Percentiles rank a stretch among this genome's conserved stretches.
phyloP scores from a whole-genome alignment of 2,113 vertebrate genomes.

The Colossoma macropomum region DNA sequence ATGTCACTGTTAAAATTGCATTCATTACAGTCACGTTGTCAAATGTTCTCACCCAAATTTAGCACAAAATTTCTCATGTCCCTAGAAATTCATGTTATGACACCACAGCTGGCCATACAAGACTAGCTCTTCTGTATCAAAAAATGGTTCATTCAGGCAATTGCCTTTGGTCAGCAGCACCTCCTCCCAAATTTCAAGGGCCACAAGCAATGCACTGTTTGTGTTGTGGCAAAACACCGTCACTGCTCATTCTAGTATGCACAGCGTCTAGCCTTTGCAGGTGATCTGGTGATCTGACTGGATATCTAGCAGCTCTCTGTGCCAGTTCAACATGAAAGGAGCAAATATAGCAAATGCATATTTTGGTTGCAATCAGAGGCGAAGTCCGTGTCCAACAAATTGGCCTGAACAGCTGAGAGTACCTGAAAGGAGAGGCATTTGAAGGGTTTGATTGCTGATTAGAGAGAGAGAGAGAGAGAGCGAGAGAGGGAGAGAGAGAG shows the following conservation, averaged over 20 bases:
- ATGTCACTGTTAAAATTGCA: background rate
- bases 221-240: background rate
- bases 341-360: conserved; percentile 32
- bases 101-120: no score
- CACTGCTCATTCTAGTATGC: background rate
- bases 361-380: conserved; percentile 42
- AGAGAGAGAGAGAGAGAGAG: conserved; percentile 61
- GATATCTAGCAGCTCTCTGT: conserved; percentile 2
- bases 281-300: background rate
- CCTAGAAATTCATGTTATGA: no score
- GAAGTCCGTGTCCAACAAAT: conserved; percentile 54
- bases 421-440: conserved; percentile 61
- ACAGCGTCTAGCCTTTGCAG: background rate
- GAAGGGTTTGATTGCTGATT: conserved; percentile 69
- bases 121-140: no score
- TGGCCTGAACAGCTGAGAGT: conserved; percentile 50
- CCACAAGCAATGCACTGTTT: background rate
- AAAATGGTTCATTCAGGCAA: background rate
- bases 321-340: conserved; percentile 38
- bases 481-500: conserved; percentile 55
- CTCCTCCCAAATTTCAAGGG: background rate
- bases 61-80: no score
- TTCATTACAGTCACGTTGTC: no score
- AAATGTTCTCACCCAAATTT: background rate
- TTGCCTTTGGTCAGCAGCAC: background rate